A percentile compares a stretch with the other conserved stretches of the same genome.
phyloP scores from a whole-genome alignment of 2,888 invertebrate genomes.

The Sesia bembeciformis region DNA sequence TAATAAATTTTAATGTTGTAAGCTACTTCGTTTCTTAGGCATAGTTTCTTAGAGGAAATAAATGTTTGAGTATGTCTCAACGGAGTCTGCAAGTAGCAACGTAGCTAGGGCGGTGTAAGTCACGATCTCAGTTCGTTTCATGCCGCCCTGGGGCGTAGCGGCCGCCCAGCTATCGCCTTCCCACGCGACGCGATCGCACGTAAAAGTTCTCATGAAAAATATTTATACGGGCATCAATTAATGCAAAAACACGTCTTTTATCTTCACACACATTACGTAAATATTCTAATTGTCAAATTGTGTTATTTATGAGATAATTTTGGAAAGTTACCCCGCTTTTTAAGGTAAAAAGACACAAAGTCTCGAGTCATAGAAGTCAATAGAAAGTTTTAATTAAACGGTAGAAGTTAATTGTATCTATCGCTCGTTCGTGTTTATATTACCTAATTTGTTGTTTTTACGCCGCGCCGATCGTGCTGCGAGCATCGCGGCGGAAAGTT shows the following conservation, averaged over 20 bases:
- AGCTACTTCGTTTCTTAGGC: neutral
- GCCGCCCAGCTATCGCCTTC: conserved; percentile 13
- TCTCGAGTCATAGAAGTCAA: neutral
- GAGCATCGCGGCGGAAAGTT: too few species aligned
- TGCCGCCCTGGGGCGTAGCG: conserved; percentile 22
- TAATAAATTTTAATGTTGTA: too few species aligned
- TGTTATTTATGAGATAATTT: neutral
- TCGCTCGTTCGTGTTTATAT: too few species aligned
- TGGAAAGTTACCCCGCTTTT: neutral
- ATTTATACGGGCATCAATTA: neutral
- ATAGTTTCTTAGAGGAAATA: neutral
- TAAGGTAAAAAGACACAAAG: neutral
- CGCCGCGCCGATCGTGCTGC: too few species aligned
- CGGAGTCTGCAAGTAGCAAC: conserved; percentile 1
- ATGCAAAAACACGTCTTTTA: neutral
- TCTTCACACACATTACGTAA: neutral
- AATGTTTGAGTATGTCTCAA: neutral
- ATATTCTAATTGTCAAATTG: neutral
- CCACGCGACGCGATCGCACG: conserved; percentile 4
- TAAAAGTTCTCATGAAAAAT: neutral
- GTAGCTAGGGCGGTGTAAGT: conserved; percentile 4
- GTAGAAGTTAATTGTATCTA: neutral
- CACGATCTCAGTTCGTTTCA: conserved; percentile 18
- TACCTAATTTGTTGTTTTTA: too few species aligned
- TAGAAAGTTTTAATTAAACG: neutral